Evolutionary conservation across 1,140 invertebrate species (phyloP).

Genomic region (Nasonia giraulti): DNA sequence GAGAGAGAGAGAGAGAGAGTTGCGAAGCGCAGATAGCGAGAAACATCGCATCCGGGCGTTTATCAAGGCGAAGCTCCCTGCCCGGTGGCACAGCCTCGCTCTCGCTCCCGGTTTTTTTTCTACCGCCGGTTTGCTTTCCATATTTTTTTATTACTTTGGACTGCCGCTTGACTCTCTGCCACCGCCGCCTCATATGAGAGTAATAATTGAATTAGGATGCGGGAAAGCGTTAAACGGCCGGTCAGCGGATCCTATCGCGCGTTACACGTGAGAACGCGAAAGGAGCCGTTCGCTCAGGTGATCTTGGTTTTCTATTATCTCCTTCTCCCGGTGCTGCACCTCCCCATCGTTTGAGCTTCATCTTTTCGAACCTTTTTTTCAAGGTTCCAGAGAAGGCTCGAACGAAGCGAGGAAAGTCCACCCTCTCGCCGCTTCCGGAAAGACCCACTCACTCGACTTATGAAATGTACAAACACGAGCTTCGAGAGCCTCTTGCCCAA

Average conservation of each 20-base stretch:
- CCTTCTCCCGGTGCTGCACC: not conserved
- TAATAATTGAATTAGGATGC: conserved; percentile 57
- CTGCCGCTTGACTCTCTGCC: no score
- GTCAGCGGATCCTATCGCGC: not conserved
- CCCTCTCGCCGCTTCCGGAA: conserved; percentile 30
- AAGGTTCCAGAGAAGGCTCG: not conserved
- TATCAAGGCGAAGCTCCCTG: conserved; percentile 36
- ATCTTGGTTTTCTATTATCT: conserved; percentile 40
- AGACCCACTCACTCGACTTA: conserved; percentile 58
- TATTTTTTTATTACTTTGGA: conserved; percentile 31
- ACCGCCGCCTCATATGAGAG: not conserved
- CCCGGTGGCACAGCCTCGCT: not conserved
- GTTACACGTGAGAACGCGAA: conserved; percentile 23
- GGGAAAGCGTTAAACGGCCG: conserved; percentile 48
- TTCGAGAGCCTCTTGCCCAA: conserved; percentile 59
- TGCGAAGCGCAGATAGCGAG: conserved; percentile 24
- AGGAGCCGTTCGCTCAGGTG: conserved; percentile 22
- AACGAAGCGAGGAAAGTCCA: conserved; percentile 33
- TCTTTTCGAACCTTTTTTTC: not conserved
- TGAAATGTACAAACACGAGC: conserved; percentile 67
- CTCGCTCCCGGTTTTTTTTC: not conserved
- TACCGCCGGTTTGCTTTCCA: conserved; percentile 39
- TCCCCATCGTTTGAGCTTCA: not conserved
- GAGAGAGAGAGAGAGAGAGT: not conserved
- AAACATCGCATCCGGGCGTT: conserved; percentile 52